Evolutionary conservation across 2,113 vertebrate species (phyloP).

Genomic region (Proteles cristata): DNA sequence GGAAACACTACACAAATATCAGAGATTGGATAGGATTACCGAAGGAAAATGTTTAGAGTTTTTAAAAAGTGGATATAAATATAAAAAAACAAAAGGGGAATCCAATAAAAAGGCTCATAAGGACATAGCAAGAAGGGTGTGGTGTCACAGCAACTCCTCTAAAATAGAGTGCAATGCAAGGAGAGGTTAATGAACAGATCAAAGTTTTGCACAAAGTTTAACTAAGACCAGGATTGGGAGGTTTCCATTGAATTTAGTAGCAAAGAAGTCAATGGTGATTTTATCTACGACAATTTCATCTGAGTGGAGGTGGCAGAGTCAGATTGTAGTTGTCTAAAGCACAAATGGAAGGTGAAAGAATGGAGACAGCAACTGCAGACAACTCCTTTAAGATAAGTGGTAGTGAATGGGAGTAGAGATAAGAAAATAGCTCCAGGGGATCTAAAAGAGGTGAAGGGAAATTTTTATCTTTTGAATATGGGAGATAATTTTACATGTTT

Average conservation of each 20-base stretch:
- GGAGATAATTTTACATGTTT: neutral
- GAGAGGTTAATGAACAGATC: neutral
- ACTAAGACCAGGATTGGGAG: neutral
- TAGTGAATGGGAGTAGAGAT: neutral
- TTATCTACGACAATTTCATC: neutral
- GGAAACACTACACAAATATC: neutral
- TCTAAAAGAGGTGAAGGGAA: neutral
- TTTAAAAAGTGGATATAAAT: neutral
- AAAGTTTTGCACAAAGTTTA: neutral
- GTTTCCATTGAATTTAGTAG: neutral
- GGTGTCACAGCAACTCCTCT: neutral
- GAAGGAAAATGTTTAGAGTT: neutral
- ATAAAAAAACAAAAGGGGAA: neutral
- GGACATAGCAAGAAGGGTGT: neutral
- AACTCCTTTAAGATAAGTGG: neutral
- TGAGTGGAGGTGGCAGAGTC: neutral
- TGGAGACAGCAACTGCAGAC: neutral
- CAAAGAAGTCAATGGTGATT: slow-evolving; percentile 38
- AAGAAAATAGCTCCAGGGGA: neutral
- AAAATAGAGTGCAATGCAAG: neutral
- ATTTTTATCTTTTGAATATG: slow-evolving; percentile 24
- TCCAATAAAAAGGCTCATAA: neutral
- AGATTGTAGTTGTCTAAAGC: neutral
- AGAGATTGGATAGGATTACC: neutral
- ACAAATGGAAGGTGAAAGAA: neutral